These are phyloP conservation scores for Lepidotrigona ventralis DNA, from an alignment of 1,140 invertebrate species.

Conservation along the genomic window DNA sequence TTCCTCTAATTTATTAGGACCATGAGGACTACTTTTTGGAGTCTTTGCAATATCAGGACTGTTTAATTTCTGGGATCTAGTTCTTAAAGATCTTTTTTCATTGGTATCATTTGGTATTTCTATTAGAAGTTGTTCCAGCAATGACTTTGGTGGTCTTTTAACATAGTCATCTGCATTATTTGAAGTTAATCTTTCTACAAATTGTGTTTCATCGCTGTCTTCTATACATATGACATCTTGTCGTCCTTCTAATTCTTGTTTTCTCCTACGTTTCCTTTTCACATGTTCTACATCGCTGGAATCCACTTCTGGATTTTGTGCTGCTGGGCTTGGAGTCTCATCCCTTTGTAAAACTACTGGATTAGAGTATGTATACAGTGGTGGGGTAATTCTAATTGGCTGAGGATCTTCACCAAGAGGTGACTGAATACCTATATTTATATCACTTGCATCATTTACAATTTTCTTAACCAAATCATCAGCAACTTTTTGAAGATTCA, in stretches of 20 bases:
- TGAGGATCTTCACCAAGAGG: constrained; percentile 83
- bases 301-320: constrained; percentile 75
- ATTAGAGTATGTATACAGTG: constrained; percentile 89
- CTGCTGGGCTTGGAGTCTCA: constrained; percentile 80
- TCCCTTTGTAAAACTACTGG: constrained; percentile 81
- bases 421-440: constrained; percentile 73
- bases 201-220: constrained; percentile 76
- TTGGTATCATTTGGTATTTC: constrained; percentile 86
- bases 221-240: constrained; percentile 78
- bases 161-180: constrained; percentile 73
- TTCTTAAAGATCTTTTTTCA: constrained; percentile 83
- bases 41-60: constrained; percentile 84
- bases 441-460: constrained; percentile 70
- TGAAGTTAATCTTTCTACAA: constrained; percentile 73
- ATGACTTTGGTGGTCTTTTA: constrained; percentile 80
- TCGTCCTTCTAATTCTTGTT: constrained; percentile 79
- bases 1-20: constrained; percentile 72
- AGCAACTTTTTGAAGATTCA: constrained; percentile 69
- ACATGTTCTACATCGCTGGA: constrained; percentile 71
- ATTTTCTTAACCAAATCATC: constrained; percentile 75
- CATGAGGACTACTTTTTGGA: constrained; percentile 82
- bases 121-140: constrained; percentile 88
- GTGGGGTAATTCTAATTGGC: constrained; percentile 86
- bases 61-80: constrained; percentile 87
- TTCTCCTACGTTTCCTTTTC: constrained; percentile 76